These are phyloP conservation scores for Microtus richardsoni DNA, from an alignment of 2,113 vertebrate genomes.

Conservation along the genomic window DNA sequence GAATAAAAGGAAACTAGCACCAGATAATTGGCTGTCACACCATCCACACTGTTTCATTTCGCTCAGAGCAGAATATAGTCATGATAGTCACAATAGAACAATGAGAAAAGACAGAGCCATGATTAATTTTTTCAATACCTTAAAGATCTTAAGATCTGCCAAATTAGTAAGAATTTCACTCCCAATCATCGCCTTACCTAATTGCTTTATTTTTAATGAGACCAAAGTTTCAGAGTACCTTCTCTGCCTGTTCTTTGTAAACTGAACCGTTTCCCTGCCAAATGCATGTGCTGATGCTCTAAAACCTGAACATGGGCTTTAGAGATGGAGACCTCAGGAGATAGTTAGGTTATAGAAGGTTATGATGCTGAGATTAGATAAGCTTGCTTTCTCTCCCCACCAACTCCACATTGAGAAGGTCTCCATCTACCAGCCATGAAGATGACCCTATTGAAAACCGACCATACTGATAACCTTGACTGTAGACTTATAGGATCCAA, in stretches of 20 bases:
- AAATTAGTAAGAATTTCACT: slow-evolving; percentile 40
- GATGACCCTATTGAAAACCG: neutral
- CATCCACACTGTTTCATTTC: neutral
- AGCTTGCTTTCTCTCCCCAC: neutral
- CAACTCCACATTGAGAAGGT: neutral
- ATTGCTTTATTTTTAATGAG: slow-evolving; percentile 2
- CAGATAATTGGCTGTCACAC: neutral
- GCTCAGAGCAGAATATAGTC: slow-evolving; percentile 10
- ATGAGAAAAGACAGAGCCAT: neutral
- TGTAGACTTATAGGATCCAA: neutral
- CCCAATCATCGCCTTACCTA: neutral
- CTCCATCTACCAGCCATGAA: neutral
- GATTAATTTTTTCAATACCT: neutral
- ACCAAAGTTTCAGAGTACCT: neutral
- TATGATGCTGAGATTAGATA: neutral
- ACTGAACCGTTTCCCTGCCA: neutral
- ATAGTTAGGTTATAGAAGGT: neutral
- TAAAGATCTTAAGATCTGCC: neutral
- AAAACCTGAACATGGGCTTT: too few species aligned
- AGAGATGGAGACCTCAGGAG: neutral
- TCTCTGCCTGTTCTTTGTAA: neutral
- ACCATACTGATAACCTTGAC: neutral
- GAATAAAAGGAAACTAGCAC: neutral
- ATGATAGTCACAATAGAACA: neutral
- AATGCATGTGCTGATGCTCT: neutral